These are phyloP conservation scores for Ciconia maguari DNA, from an alignment of 2,113 vertebrate genomes.

Conservation along the genomic window DNA sequence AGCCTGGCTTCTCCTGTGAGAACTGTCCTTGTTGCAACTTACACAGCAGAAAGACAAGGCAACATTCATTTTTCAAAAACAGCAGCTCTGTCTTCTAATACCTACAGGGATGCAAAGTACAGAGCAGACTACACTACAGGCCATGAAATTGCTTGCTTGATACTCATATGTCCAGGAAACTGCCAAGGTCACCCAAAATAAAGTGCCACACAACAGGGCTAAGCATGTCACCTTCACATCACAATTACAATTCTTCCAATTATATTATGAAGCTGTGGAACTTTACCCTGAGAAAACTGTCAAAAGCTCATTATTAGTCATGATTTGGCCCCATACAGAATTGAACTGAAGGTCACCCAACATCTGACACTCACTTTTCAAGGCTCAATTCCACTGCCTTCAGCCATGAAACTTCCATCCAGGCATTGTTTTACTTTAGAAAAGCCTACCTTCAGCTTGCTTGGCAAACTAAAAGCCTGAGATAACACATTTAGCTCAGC, in stretches of 20 bases:
- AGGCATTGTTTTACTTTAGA: background rate
- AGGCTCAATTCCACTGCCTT: background rate
- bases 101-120: background rate
- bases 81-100: background rate
- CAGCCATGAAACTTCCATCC: background rate
- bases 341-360: background rate
- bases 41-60: background rate
- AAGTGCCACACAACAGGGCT: background rate
- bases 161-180: background rate
- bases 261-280: background rate
- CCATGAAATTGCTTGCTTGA: background rate
- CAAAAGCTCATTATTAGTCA: background rate
- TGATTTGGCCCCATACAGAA: background rate
- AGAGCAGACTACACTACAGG: background rate
- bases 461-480: background rate
- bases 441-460: background rate
- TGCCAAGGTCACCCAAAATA: background rate
- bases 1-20: background rate
- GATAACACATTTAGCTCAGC: background rate
- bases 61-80: background rate
- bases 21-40: background rate
- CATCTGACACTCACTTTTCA: background rate
- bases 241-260: background rate
- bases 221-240: background rate
- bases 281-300: background rate